phyloP scores from a whole-genome alignment of 1,140 invertebrate genomes.

The Hermetia illucens region DNA sequence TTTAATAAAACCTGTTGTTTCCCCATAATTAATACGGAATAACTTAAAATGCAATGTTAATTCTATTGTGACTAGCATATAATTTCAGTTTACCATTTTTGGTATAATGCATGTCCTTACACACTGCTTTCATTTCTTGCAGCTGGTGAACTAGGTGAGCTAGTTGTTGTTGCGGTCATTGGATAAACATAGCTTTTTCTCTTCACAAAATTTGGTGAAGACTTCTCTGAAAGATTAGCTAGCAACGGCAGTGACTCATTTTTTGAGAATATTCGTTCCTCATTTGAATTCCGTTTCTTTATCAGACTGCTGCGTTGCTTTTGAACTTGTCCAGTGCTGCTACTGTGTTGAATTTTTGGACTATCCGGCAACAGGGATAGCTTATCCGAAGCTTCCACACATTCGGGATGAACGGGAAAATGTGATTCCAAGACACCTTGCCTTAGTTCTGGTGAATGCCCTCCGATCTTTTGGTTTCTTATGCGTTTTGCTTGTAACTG shows the following conservation, averaged over 20 bases:
- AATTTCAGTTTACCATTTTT: too few relatives aligned
- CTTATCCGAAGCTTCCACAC: constrained; percentile 6
- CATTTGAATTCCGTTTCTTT: constrained; percentile 24
- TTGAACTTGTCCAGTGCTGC: constrained; percentile 6
- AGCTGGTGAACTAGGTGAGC: neutral
- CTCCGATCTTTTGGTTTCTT: neutral
- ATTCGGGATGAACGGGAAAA: constrained; percentile 13
- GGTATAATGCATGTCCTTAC: too few relatives aligned
- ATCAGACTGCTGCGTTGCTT: constrained; percentile 19
- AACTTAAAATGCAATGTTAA: too few relatives aligned
- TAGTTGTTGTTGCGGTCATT: constrained; percentile 1
- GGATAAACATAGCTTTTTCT: constrained; percentile 8
- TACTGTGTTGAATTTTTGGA: neutral
- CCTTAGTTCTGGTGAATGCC: constrained; percentile 11
- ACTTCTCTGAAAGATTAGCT: constrained; percentile 7
- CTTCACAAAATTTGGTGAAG: constrained; percentile 6
- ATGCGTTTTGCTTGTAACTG: neutral
- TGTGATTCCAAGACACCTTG: constrained; percentile 27
- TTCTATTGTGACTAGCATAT: too few relatives aligned
- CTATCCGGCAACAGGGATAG: neutral
- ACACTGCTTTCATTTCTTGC: neutral
- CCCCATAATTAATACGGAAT: too few relatives aligned
- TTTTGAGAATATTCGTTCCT: constrained; percentile 24
- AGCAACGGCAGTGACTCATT: constrained; percentile 19
- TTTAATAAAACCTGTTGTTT: too few relatives aligned